Evolutionary conservation across 2,888 invertebrate species (phyloP).

Genomic region (Eupithecia abbreviata): DNA sequence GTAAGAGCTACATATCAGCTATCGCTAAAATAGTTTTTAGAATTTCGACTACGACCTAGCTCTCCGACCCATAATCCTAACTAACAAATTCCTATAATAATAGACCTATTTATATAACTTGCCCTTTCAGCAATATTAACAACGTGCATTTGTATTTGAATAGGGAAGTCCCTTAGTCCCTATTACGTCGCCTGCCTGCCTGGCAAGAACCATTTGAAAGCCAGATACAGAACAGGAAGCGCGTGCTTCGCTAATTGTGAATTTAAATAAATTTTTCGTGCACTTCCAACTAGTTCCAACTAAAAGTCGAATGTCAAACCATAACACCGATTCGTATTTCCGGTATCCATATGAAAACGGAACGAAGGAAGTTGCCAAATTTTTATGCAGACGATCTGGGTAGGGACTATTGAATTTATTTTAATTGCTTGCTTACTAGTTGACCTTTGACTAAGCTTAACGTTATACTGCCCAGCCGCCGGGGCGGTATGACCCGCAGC

Average conservation of each 20-base stretch:
- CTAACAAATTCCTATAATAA: neutral
- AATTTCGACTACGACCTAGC: neutral
- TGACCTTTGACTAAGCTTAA: neutral
- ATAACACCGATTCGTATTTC: slow-evolving; percentile 41
- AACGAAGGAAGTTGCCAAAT: slow-evolving; percentile 45
- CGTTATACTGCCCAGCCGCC: too few relatives aligned
- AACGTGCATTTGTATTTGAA: neutral
- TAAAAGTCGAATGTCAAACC: slow-evolving; percentile 38
- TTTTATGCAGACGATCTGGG: slow-evolving; percentile 24
- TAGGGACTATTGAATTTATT: neutral
- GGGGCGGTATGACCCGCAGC: too few relatives aligned
- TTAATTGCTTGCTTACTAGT: neutral
- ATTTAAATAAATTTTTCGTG: slow-evolving; percentile 10
- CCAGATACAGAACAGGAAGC: slow-evolving; percentile 6
- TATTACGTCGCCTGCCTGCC: neutral
- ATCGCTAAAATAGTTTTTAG: neutral
- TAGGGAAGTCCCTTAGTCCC: neutral
- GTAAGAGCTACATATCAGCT: neutral
- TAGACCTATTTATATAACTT: too few relatives aligned
- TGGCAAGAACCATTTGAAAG: neutral
- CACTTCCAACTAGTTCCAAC: slow-evolving; percentile 13
- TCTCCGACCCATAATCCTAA: neutral
- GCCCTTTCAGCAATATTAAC: neutral
- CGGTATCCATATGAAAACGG: slow-evolving; percentile 37
- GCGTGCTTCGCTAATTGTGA: neutral